A percentile compares a stretch with the other conserved stretches of the same genome.
phyloP scores from a whole-genome alignment of 1,140 invertebrate species.

The Mamestra configurata region DNA sequence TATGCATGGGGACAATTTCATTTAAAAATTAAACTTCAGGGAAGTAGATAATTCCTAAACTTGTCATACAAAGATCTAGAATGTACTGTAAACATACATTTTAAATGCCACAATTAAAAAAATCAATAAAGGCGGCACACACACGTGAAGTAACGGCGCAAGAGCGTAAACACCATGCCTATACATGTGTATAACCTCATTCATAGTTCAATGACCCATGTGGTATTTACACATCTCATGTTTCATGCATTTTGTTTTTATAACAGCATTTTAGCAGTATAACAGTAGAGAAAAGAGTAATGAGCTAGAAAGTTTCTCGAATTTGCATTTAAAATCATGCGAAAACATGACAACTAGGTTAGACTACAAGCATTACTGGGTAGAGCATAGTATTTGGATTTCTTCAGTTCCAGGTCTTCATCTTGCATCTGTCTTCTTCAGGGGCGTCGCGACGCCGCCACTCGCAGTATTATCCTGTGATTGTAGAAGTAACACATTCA shows the following conservation, averaged over 20 bases:
- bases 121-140: conserved; percentile 15
- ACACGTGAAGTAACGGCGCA: conserved; percentile 26
- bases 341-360: conserved; percentile 11
- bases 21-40: neutral
- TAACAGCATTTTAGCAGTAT: conserved; percentile 19
- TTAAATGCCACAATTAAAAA: neutral
- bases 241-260: conserved; percentile 32
- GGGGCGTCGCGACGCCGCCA: conserved; percentile 66
- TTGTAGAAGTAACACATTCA: conserved; percentile 90
- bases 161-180: conserved; percentile 54
- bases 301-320: conserved; percentile 7
- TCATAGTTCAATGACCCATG: conserved; percentile 75
- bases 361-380: neutral
- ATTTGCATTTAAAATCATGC: conserved; percentile 45
- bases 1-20: neutral
- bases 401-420: neutral
- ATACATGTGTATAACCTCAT: conserved; percentile 59
- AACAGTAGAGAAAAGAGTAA: neutral
- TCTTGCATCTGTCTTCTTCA: neutral
- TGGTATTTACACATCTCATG: conserved; percentile 53
- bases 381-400: too few relatives aligned
- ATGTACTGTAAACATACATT: neutral
- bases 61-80: neutral
- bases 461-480: conserved; percentile 94
- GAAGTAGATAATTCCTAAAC: neutral